A percentile compares a stretch with the other conserved stretches of the same genome.
These are phyloP conservation scores for Nothoprocta pentlandii DNA, from an alignment of 2,113 vertebrate genomes.

Conservation along the genomic window DNA sequence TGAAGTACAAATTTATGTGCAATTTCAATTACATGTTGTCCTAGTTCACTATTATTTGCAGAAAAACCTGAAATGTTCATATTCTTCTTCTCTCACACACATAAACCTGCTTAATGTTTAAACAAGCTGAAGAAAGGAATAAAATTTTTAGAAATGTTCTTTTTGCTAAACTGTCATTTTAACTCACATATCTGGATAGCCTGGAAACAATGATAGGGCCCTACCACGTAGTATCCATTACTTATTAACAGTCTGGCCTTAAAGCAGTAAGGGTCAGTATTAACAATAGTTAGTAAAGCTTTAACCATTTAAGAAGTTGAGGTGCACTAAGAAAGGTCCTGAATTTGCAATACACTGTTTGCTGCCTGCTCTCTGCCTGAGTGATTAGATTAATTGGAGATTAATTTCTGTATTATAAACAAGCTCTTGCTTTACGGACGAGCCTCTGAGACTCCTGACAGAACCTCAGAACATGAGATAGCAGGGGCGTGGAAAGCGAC, in stretches of 20 bases:
- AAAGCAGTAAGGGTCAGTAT: background rate
- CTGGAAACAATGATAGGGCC: background rate
- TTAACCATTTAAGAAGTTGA: background rate
- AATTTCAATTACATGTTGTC: background rate
- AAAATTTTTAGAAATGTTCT: background rate
- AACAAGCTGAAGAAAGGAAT: background rate
- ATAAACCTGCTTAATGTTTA: background rate
- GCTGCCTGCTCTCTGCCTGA: background rate
- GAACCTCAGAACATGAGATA: background rate
- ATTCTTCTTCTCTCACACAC: background rate
- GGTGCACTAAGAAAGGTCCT: background rate
- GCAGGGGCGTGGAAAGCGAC: background rate
- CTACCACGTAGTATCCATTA: fast-evolving
- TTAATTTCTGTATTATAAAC: background rate
- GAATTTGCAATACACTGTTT: background rate
- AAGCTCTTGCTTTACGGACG: background rate
- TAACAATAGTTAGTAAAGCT: background rate
- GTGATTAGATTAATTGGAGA: background rate
- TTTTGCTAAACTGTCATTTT: background rate
- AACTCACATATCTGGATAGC: background rate
- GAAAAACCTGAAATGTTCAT: background rate
- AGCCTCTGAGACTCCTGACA: background rate
- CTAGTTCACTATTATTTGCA: background rate
- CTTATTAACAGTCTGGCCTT: background rate
- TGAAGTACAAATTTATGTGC: background rate